phyloP scores from a whole-genome alignment of 2,113 vertebrate genomes.

The Parus major region DNA sequence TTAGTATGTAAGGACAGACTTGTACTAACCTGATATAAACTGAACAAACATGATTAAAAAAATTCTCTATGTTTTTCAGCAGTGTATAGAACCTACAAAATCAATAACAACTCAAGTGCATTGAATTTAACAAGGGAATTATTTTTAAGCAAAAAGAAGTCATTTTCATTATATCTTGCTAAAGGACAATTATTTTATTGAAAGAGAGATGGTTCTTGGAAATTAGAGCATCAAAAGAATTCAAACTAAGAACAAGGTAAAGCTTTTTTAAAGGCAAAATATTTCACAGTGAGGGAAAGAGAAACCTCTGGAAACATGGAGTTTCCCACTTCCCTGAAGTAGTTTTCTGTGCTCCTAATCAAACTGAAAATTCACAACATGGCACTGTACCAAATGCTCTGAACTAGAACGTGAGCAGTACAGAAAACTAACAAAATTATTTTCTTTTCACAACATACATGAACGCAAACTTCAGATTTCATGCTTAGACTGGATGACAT shows the following conservation, averaged over 20 bases:
- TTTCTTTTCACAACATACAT: neutral
- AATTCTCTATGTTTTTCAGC: neutral
- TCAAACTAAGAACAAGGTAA: neutral
- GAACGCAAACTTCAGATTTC: neutral
- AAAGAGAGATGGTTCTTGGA: neutral
- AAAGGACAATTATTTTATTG: neutral
- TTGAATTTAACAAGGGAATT: neutral
- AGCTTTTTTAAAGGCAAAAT: neutral
- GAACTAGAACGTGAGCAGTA: neutral
- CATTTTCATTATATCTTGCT: neutral
- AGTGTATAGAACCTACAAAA: neutral
- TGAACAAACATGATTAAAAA: neutral
- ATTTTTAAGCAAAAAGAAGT: neutral
- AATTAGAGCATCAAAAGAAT: neutral
- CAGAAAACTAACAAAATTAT: neutral
- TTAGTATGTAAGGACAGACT: neutral
- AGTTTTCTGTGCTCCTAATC: neutral
- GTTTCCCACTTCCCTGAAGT: neutral
- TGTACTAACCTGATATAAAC: neutral
- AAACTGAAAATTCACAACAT: neutral
- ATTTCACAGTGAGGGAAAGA: neutral
- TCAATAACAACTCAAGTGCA: neutral
- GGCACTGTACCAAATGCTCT: neutral
- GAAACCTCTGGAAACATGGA: neutral
- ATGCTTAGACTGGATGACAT: neutral